These are phyloP conservation scores for Euspilapteryx auroguttella DNA, from an alignment of 2,888 invertebrate genomes.

Conservation along the genomic window DNA sequence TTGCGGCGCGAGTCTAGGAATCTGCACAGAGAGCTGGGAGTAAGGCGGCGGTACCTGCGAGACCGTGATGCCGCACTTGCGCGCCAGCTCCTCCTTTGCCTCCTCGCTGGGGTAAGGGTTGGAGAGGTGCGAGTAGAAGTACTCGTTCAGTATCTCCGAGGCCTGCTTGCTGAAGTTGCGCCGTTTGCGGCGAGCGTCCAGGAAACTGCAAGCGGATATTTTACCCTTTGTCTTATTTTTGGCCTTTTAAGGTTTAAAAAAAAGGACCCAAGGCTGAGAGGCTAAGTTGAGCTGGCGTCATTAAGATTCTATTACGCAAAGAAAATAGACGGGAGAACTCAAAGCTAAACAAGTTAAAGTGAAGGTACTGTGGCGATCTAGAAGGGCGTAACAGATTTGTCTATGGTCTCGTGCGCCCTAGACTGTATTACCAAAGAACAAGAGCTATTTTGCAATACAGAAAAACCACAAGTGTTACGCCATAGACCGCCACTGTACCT, in stretches of 20 bases:
- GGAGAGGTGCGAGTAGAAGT: conserved; percentile 98
- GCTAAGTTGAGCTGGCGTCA: conserved; percentile 26
- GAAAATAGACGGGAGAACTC: too few species aligned
- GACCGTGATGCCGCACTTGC: conserved; percentile 98
- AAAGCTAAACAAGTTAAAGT: too few species aligned
- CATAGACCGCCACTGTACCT: too few species aligned
- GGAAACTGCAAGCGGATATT: conserved; percentile 57
- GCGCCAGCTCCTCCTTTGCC: conserved; percentile 98
- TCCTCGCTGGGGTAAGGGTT: conserved; percentile 99
- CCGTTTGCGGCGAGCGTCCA: conserved; percentile 84
- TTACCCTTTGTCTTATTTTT: conserved; percentile 3
- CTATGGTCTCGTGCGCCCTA: too few species aligned
- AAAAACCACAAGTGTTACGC: too few species aligned
- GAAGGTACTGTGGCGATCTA: too few species aligned
- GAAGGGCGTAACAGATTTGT: too few species aligned
- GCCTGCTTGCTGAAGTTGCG: conserved; percentile 99
- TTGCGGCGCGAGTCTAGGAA: conserved; percentile 74
- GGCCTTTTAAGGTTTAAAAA: not conserved
- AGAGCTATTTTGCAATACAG: too few species aligned
- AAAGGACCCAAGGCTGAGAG: too few species aligned
- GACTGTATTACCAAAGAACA: too few species aligned
- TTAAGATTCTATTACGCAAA: conserved; percentile 1
- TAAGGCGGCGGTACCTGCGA: conserved; percentile 73
- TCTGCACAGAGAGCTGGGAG: conserved; percentile 18
- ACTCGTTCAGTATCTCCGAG: conserved; percentile 98